Base-by-base conservation (phyloP, 2,797 vertebrate species). In the Cyclopterus lumpus region DNA sequence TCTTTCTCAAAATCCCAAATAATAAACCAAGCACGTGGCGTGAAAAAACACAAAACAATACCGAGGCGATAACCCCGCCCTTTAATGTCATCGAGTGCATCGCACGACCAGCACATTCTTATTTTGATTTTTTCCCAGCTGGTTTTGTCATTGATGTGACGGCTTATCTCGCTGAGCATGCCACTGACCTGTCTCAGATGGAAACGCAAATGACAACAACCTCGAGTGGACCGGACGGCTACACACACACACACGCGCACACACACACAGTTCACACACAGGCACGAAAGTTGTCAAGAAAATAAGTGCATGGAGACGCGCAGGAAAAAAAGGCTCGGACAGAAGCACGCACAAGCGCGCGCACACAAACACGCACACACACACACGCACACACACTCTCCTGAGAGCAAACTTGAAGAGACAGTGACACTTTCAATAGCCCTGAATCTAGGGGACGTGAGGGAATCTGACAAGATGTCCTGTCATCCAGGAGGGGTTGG, bases 141-240 rank as follows among this genome's bases (percentile, higher is more conserved):
- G 71, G 68, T 86, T 90, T 90, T 88, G 88, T 89, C 88, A 88
- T 83, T 80, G 85, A 88, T 82, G 87, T 63, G 81, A 91, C 60
- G 75, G 75, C 75, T 77, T 40, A 42, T 75, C 83, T 79, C 86
- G 87, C 69, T 15, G 81, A 89, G 86, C 86, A 88, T 54, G 40
- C 15, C 60, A 24, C 54, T 87, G 91, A 91, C 90, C 90, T 78
- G 82, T 80, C 81, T 86, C 69, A 67, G 59, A 88, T 36, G 34
- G 82, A 66, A 75, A 82, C 75, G 80, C 54, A 82, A 67, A 87
- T 89, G 87, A 85, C 85, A 91, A 86, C 72, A 87, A 40, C 79
- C 38, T 6, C 22, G 64, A 89, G 81, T 61, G 66, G 77, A 85
- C 70, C 62, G 66, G 84, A 87, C 86, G 83, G 79, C 66, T n/a